Evolutionary conservation across 2,888 invertebrate genomes (phyloP).

Genomic region (Aporophyla lueneburgensis): DNA sequence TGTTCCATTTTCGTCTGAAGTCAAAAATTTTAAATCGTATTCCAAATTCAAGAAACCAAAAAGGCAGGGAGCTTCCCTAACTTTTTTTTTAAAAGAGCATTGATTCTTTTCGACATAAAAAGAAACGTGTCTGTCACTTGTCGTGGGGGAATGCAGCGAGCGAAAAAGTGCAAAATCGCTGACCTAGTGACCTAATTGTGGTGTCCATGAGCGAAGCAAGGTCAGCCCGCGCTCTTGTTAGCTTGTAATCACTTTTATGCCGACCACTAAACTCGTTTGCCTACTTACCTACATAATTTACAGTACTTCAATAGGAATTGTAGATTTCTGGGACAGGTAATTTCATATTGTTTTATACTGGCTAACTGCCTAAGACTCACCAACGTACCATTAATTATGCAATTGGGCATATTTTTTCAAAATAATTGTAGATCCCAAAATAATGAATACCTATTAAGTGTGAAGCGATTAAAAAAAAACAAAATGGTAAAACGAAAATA

Average conservation of each 20-base stretch:
- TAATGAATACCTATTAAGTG: too few relatives aligned
- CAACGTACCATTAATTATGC: background rate
- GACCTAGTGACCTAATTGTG: conserved; percentile 85
- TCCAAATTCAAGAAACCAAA: background rate
- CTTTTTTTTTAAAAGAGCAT: conserved; percentile 19
- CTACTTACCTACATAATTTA: conserved; percentile 57
- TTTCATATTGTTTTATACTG: background rate
- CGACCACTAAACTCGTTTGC: conserved; percentile 56
- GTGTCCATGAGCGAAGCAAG: conserved; percentile 85
- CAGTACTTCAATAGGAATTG: conserved; percentile 17
- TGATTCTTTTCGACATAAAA: conserved; percentile 15
- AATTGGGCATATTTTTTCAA: too few relatives aligned
- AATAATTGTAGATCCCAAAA: too few relatives aligned
- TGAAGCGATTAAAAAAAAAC: background rate
- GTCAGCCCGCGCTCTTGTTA: conserved; percentile 76
- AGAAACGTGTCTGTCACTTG: conserved; percentile 44
- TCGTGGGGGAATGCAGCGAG: conserved; percentile 52
- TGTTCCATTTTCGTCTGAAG: background rate
- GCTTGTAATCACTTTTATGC: conserved; percentile 69
- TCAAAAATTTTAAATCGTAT: background rate
- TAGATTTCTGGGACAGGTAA: conserved; percentile 22
- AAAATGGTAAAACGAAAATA: background rate
- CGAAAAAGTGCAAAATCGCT: conserved; percentile 77
- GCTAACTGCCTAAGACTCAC: background rate
- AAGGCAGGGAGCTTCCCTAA: background rate